Percentiles rank a stretch among this genome's conserved stretches.
These are phyloP conservation scores for Eristalinus aeneus DNA, from an alignment of 2,888 invertebrate species.

Conservation along the genomic window DNA sequence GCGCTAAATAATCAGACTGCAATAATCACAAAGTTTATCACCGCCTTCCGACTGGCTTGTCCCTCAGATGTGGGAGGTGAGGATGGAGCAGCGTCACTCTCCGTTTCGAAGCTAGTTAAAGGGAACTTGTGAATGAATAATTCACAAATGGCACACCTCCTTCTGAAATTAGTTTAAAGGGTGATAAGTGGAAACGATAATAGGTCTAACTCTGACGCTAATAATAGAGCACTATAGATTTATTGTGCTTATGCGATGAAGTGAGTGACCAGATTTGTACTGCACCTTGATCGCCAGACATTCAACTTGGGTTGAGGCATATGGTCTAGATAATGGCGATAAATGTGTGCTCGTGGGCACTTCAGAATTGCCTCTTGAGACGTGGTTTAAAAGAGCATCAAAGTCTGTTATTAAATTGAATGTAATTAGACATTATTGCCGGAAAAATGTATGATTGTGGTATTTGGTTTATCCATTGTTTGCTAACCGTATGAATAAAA, in stretches of 20 bases:
- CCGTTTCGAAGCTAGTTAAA: neutral
- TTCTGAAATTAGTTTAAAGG: neutral
- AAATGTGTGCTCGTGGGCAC: neutral
- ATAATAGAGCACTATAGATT: neutral
- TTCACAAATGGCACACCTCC: neutral
- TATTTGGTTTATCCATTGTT: no score
- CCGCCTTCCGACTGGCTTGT: neutral
- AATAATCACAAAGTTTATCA: neutral
- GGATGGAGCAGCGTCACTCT: neutral
- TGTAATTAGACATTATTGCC: no score
- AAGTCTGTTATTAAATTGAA: no score
- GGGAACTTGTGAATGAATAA: neutral
- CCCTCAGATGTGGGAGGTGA: neutral
- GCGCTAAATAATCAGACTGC: neutral
- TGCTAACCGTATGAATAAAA: no score
- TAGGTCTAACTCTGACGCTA: neutral
- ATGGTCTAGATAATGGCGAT: neutral
- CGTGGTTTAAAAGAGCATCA: neutral
- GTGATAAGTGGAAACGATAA: neutral
- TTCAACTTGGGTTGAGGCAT: neutral
- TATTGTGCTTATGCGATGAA: neutral
- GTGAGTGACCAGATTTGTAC: neutral
- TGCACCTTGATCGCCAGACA: neutral
- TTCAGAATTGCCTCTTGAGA: neutral
- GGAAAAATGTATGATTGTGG: no score